Base-by-base conservation (phyloP, 1,140 invertebrate genomes). In the Drosophila repletoides region DNA sequence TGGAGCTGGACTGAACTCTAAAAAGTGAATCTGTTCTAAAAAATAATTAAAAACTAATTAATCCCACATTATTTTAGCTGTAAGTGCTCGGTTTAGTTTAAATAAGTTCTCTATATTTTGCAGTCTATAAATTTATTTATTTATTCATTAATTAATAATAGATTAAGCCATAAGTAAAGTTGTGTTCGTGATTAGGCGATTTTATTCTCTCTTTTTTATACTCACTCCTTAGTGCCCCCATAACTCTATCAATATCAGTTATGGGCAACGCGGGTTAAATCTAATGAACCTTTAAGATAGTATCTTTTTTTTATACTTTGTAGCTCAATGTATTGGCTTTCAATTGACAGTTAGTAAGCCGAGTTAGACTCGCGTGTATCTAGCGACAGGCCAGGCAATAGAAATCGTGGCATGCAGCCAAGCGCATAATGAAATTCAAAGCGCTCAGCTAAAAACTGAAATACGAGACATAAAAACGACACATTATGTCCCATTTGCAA, bases 251-350 rank as follows among this genome's bases (percentile, higher is more conserved):
- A 14, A 29, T 34, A 34, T 51, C 34, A 24, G 17, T 41, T 41
- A 33, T 4, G 3, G n/a, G 36, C 7, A 6, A 45, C 29, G n/a
- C 14, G 26, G 28, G 36, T 52, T 53, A 53, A 34, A 46, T 61
- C 15, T 53, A 53, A 53, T 61, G 59, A 61, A 61, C 59, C 28
- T 33, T 28, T 24, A 28, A 26, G 5, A 33, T 12, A 43, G 29
- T 59, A n/a, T n/a, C n/a, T 26, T 38, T 22, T 33, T 40, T 38
- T 31, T 31, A 40, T 58, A 40, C 41, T 43, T 43, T 53, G 49
- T 55, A 56, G 6, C 52, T 49, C 41, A 66, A 49, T 61, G 69
- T 84, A 77, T 81, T 70, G 69, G 28, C 69, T 81, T 83, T 70
- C 69, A 61, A 65, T 65, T 70, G 79, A 73, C 72, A 81, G 68